Conservation (phyloP, 2,797 vertebrate species). For the Sebastes vulpes region DNA sequence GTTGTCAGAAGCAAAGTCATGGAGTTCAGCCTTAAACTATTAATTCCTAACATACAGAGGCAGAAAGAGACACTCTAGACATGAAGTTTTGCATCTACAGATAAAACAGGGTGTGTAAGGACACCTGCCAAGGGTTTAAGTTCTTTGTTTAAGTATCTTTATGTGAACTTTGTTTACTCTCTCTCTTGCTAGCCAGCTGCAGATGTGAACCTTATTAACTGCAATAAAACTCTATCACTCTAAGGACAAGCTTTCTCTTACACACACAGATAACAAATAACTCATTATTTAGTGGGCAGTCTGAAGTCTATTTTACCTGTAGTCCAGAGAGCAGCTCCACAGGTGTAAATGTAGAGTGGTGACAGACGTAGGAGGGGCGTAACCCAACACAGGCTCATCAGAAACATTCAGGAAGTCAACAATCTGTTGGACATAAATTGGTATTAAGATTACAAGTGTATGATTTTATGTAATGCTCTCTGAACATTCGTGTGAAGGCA, state of each 20-base stretch:
- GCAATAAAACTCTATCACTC: background rate
- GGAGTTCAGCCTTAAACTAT: background rate
- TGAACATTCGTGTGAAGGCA: background rate
- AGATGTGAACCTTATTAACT: background rate
- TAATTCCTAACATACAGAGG: background rate
- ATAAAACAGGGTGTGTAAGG: background rate
- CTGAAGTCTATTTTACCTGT: conserved; percentile 85
- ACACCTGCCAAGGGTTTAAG: background rate
- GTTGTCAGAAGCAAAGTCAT: background rate
- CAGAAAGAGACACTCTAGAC: background rate
- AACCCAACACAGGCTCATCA: conserved; percentile 97
- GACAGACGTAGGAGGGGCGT: conserved; percentile 93
- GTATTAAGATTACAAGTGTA: background rate
- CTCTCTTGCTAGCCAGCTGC: background rate
- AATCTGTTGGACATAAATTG: conserved; percentile 84
- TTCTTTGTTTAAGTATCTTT: background rate
- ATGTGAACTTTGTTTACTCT: background rate
- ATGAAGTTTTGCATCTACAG: background rate
- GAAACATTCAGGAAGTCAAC: conserved; percentile 96
- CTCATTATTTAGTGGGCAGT: background rate
- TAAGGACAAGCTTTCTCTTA: background rate
- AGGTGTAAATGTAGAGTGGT: conserved; percentile 92
- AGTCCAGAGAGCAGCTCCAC: conserved; percentile 98
- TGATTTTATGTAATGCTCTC: background rate
- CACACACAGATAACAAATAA: background rate